A percentile compares a stretch with the other conserved stretches of the same genome.
phyloP scores from a whole-genome alignment of 2,797 vertebrate genomes.

The Miichthys miiuy region DNA sequence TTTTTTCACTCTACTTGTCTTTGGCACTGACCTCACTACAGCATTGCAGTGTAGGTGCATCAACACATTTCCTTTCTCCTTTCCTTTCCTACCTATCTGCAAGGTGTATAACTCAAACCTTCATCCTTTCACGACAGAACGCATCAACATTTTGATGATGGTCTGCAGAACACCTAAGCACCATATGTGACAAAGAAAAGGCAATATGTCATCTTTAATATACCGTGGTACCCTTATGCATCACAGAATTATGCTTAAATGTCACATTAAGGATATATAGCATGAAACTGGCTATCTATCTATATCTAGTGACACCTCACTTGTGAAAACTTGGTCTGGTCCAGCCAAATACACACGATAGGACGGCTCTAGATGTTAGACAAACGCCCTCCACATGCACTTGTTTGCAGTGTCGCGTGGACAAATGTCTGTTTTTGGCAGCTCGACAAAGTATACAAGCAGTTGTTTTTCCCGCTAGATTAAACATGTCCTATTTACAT shows the following conservation, averaged over 20 bases:
- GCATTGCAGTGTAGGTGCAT: slow-evolving; percentile 78
- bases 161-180: slow-evolving; percentile 42
- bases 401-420: slow-evolving; percentile 28
- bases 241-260: slow-evolving; percentile 11
- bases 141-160: not conserved
- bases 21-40: slow-evolving; percentile 76
- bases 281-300: not conserved
- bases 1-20: slow-evolving; percentile 66
- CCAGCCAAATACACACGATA: not conserved
- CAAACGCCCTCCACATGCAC: slow-evolving; percentile 7
- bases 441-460: slow-evolving; percentile 1
- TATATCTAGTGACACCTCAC: not conserved
- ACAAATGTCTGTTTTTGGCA: slow-evolving; percentile 27
- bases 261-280: not conserved
- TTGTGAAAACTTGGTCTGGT: not conserved
- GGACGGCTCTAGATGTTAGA: not conserved
- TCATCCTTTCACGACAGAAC: slow-evolving; percentile 42
- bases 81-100: slow-evolving; percentile 67
- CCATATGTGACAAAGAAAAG: slow-evolving; percentile 3
- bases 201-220: not conserved
- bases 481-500: slow-evolving; percentile 33
- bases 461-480: slow-evolving; percentile 23
- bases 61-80: slow-evolving; percentile 53
- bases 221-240: not conserved
- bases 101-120: slow-evolving; percentile 56